Evolutionary conservation across 2,888 invertebrate genomes (phyloP), one percentile per base, ranked within the genome.

Genomic region (Drosophila pseudotalamancana): DNA sequence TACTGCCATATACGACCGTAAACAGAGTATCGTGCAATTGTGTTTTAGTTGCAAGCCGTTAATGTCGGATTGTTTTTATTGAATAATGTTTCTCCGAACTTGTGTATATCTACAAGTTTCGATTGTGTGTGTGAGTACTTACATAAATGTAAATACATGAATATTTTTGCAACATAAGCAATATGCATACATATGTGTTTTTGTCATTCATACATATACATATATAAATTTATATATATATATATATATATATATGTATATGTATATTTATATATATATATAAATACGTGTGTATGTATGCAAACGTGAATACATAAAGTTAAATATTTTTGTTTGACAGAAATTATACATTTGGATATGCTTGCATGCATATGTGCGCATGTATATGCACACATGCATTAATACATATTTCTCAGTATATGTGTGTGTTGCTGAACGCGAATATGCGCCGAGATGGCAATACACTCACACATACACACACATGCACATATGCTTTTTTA

Each of bases 401-500:
- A 5, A 19, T 34, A 43, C n/a, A 27, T 23, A 21, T 56, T 45
- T 39, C 45, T 55, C 16, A 27, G 32, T 53, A 60, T 42, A 55
- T 67, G 53, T 70, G 35, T 12, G 21, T 29, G 21, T 49, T 59
- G 34, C 42, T 49, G 51, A 43, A 23, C 54, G 64, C 54, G 70
- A 64, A 64, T 72, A 71, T 66, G 62, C 54, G 51, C 66, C 50
- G 43, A 59, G 31, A 9, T 27, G 9, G 34, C 27, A 9, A n/a
- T n/a, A n/a, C n/a, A n/a, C n/a, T n/a, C 9, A 14, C n/a, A 48
- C 11, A 4, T n/a, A 27, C 45, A 31, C 40, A 59, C 29, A 49
- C 54, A 67, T 56, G 51, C 55, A 43, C 16, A 25, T 40, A 23
- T 34, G 25, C 11, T 60, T 72, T 68, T 73, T 76, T 76, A 76